Evolutionary conservation across 2,888 invertebrate species (phyloP).

Genomic region (Periphyllus acericola): DNA sequence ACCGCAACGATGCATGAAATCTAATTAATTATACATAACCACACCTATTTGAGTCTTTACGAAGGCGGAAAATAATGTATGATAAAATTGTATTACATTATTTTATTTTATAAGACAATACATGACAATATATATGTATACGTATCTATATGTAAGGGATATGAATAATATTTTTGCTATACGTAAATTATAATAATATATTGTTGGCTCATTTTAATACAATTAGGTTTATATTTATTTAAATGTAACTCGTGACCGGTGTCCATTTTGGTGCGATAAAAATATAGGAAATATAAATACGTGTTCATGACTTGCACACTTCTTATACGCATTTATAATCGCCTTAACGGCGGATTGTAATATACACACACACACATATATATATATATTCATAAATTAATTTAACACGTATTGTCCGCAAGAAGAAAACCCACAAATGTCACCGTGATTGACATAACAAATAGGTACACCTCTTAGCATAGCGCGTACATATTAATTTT

Average conservation of each 20-base stretch:
- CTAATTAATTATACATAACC: not conserved
- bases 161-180: not conserved
- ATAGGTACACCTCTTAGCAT: not conserved
- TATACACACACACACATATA: not conserved
- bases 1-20: not conserved
- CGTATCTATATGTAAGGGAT: not conserved
- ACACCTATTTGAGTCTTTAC: not conserved
- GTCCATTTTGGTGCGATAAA: not conserved
- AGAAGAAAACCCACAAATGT: constrained; percentile 21
- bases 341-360: constrained; percentile 11
- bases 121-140: not conserved
- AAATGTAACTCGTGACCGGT: constrained; percentile 29
- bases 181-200: not conserved
- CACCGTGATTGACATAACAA: not conserved
- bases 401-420: not conserved
- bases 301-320: constrained; percentile 9
- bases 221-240: constrained; percentile 17
- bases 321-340: not conserved
- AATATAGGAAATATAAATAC: not conserved
- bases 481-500: not conserved
- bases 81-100: not conserved
- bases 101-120: not conserved
- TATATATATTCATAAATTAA: not conserved
- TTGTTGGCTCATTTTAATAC: not conserved
- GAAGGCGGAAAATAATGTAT: not conserved